A percentile compares a stretch with the other conserved stretches of the same genome.
These are phyloP conservation scores for Dipodomys merriami DNA, from an alignment of 2,113 vertebrate species.

Conservation along the genomic window DNA sequence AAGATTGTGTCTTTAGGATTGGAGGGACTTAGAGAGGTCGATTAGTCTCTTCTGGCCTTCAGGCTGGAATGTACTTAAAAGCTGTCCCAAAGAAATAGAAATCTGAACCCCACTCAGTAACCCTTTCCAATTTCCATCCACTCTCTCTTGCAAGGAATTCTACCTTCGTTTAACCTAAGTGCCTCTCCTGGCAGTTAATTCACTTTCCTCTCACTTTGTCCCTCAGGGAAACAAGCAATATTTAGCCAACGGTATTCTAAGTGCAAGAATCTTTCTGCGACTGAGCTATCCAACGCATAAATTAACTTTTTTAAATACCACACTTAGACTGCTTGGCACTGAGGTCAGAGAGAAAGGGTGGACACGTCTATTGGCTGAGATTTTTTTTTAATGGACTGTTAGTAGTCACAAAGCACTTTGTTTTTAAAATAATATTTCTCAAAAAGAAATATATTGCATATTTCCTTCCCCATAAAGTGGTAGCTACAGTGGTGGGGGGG, in stretches of 20 bases:
- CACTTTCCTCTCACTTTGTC: constrained; percentile 31
- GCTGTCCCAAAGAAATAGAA: constrained; percentile 55
- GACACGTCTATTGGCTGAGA: not conserved
- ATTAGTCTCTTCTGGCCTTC: constrained; percentile 65
- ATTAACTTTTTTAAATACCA: constrained; percentile 30
- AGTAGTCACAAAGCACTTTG: not conserved
- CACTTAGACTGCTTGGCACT: not conserved
- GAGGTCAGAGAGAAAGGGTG: not conserved
- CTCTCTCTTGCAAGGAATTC: constrained; percentile 30
- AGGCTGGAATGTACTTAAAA: constrained; percentile 59
- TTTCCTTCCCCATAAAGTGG: not conserved
- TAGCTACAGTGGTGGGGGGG: no score
- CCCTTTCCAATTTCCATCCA: constrained; percentile 40
- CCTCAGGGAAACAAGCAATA: constrained; percentile 27
- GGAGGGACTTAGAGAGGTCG: constrained; percentile 46
- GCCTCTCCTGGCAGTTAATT: not conserved
- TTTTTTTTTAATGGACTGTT: not conserved
- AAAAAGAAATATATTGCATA: not conserved
- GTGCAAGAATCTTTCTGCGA: constrained; percentile 40
- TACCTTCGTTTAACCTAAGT: constrained; percentile 10
- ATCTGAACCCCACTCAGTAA: constrained; percentile 38
- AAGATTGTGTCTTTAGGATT: constrained; percentile 52
- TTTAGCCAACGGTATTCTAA: constrained; percentile 23
- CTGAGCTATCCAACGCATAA: not conserved
- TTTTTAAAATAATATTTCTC: constrained; percentile 33